Percentiles rank a stretch among this genome's conserved stretches.
phyloP scores from a whole-genome alignment of 2,797 vertebrate species.

The Leptodactylus fallax region DNA sequence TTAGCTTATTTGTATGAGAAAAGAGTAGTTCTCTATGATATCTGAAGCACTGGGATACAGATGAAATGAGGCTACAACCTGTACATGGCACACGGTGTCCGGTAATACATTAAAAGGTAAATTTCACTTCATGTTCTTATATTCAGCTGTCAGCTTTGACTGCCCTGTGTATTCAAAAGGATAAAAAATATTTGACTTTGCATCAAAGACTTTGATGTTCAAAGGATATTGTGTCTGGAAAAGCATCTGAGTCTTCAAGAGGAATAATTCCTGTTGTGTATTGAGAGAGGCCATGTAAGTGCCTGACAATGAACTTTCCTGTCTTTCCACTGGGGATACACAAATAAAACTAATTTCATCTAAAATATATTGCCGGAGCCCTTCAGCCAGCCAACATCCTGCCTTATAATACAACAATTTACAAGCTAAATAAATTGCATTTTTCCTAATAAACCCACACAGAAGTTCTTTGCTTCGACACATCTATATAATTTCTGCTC shows the following conservation, averaged over 20 bases:
- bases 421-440: slow-evolving; percentile 38
- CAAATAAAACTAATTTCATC: slow-evolving; percentile 33
- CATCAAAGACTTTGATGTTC: neutral
- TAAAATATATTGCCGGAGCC: slow-evolving; percentile 14
- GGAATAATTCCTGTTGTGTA: neutral
- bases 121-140: neutral
- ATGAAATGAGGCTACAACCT: too few species aligned
- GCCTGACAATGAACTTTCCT: neutral
- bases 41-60: too few species aligned
- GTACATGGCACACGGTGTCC: too few species aligned
- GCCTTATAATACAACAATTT: slow-evolving; percentile 27
- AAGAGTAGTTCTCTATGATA: too few species aligned
- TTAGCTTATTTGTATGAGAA: too few species aligned
- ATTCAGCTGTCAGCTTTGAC: neutral
- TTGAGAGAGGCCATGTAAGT: neutral
- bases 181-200: neutral
- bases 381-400: neutral
- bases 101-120: neutral
- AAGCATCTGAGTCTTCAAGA: neutral
- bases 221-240: neutral
- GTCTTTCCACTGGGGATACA: neutral
- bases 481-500: neutral
- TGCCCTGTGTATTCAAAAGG: neutral
- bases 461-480: neutral
- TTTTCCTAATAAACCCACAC: slow-evolving; percentile 27